Conservation (phyloP, 2,113 vertebrate genomes). For the Xenus cinereus region DNA sequence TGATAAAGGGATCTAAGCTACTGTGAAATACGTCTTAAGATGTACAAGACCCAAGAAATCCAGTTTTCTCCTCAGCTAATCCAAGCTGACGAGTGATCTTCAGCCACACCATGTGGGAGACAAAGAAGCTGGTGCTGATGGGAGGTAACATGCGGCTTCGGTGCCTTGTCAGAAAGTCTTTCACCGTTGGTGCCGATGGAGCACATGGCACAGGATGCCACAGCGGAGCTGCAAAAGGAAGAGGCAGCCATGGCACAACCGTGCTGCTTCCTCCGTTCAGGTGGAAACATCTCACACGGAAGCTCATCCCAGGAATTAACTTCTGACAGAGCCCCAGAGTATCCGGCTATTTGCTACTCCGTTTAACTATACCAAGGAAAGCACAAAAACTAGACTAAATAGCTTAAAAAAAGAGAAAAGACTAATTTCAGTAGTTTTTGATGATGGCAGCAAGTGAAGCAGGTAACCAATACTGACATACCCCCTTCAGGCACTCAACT, state of each 20-base stretch:
- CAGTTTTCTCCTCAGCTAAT: neutral
- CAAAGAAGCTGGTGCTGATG: neutral
- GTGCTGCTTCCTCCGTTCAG: neutral
- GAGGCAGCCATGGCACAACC: neutral
- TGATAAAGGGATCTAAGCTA: neutral
- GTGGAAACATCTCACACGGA: neutral
- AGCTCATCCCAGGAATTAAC: neutral
- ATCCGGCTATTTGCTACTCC: neutral
- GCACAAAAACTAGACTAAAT: neutral
- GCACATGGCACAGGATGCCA: neutral
- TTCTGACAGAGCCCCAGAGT: neutral
- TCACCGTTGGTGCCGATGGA: neutral
- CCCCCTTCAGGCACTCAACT: neutral
- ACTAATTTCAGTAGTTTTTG: neutral
- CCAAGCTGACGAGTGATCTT: neutral
- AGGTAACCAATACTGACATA: neutral
- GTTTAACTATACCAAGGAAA: too few relatives aligned
- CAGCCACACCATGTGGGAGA: accelerated
- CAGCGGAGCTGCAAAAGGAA: neutral
- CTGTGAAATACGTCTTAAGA: neutral
- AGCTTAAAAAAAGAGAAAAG: neutral
- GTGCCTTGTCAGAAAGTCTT: neutral
- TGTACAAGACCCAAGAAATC: neutral
- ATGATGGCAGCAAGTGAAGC: neutral
- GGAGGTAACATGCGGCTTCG: neutral